Evolutionary conservation across 2,888 invertebrate genomes (phyloP).

Genomic region (Cloeon dipterum): DNA sequence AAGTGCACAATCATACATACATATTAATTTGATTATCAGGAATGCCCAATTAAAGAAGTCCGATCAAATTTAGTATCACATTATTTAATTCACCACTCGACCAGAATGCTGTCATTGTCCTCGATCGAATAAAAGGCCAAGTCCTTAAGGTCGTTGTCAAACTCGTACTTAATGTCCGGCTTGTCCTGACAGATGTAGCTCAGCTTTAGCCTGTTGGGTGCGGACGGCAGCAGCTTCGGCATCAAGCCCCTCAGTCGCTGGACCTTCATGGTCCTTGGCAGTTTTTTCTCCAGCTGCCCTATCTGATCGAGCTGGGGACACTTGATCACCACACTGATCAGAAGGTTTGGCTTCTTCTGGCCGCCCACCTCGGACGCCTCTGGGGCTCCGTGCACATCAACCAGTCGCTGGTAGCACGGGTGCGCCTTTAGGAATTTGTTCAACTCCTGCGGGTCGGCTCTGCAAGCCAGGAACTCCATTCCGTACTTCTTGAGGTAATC

Average conservation of each 20-base stretch:
- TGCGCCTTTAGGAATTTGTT: background rate
- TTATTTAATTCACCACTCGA: background rate
- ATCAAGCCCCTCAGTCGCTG: background rate
- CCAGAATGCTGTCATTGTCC: background rate
- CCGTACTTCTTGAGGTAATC: conserved; percentile 1
- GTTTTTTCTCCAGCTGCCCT: background rate
- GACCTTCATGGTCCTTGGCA: background rate
- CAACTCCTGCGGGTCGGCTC: background rate
- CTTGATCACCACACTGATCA: background rate
- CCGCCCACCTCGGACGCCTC: background rate
- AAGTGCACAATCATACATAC: too few species aligned
- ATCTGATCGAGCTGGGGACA: background rate
- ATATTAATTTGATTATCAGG: too few species aligned
- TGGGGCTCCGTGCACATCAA: background rate
- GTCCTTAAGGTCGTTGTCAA: conserved; percentile 1
- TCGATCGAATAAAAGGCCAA: background rate
- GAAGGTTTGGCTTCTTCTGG: background rate
- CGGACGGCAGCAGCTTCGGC: background rate
- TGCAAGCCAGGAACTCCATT: background rate
- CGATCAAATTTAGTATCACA: too few species aligned
- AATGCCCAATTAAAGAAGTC: too few species aligned
- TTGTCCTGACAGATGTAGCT: background rate
- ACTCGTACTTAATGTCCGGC: background rate
- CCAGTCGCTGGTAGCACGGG: background rate
- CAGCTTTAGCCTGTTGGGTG: background rate